Percentiles rank a stretch among this genome's conserved stretches.
These are phyloP conservation scores for Phorcus lineatus DNA, from an alignment of 2,888 invertebrate genomes.

Conservation along the genomic window DNA sequence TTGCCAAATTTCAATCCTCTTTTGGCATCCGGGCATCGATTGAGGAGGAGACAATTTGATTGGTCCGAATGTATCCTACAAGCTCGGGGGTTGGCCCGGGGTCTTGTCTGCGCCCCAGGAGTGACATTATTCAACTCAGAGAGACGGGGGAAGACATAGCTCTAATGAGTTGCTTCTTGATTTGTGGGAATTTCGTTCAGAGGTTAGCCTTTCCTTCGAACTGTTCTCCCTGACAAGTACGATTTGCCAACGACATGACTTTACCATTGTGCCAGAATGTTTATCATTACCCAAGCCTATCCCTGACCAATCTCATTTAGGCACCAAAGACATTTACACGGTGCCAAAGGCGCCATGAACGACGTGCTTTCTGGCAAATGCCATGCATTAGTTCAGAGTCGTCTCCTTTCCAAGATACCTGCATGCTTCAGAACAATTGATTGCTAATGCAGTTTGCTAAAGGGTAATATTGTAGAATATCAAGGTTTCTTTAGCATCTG, in stretches of 20 bases:
- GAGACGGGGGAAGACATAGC: background rate
- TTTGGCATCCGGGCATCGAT: background rate
- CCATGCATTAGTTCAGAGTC: background rate
- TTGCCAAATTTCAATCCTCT: conserved; percentile 14
- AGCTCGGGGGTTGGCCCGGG: background rate
- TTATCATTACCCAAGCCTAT: background rate
- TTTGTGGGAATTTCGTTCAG: conserved; percentile 1
- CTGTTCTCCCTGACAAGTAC: background rate
- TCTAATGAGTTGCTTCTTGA: conserved; percentile 8
- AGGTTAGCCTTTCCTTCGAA: background rate
- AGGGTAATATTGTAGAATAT: too few relatives aligned
- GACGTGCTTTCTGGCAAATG: background rate
- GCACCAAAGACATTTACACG: background rate
- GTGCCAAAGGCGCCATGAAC: background rate
- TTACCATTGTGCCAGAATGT: background rate
- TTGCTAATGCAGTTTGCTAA: background rate
- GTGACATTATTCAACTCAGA: background rate
- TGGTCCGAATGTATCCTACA: background rate
- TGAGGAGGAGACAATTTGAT: background rate
- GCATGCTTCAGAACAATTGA: background rate
- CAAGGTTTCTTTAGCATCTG: too few relatives aligned
- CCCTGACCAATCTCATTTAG: background rate
- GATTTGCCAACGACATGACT: conserved; percentile 5
- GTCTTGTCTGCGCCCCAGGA: background rate
- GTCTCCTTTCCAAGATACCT: background rate